These are phyloP conservation scores for Hippopotamyrus pictus DNA, from an alignment of 2,797 vertebrate genomes.

Conservation along the genomic window DNA sequence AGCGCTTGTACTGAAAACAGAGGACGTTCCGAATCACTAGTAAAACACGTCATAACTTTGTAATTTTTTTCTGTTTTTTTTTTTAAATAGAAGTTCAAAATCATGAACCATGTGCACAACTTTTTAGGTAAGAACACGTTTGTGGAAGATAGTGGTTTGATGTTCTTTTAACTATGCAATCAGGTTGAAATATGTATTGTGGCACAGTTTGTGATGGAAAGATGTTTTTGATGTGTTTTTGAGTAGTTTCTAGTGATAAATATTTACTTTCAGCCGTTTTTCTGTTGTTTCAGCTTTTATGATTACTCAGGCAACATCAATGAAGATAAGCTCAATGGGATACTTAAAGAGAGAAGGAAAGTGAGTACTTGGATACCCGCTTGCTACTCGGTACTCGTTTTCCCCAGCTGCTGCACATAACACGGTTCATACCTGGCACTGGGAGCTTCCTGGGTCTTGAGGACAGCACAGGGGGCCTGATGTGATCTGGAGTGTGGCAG, in stretches of 20 bases:
- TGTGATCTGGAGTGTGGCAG: background rate
- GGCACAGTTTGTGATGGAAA: background rate
- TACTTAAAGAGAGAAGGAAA: constrained; percentile 95
- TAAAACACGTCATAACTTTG: background rate
- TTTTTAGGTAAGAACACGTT: constrained; percentile 86
- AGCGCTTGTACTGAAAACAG: background rate
- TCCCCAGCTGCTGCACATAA: background rate
- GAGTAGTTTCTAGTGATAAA: background rate
- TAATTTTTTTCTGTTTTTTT: constrained; percentile 45
- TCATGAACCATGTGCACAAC: constrained; percentile 92
- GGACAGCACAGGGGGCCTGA: background rate
- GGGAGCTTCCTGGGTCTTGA: background rate
- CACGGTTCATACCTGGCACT: background rate
- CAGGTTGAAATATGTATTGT: background rate
- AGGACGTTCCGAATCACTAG: background rate
- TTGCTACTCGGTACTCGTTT: background rate
- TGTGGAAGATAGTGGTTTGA: background rate
- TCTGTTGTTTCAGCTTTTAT: constrained; percentile 79
- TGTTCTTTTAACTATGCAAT: background rate
- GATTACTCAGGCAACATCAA: constrained; percentile 91
- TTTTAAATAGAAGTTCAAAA: constrained; percentile 88
- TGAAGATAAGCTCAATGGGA: constrained; percentile 88
- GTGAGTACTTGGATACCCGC: constrained; percentile 60
- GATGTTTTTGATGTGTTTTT: background rate
- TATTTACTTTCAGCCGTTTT: background rate